Evolutionary conservation across 2,797 vertebrate genomes (phyloP), one percentile per base, ranked within the genome.

Genomic region (Perodicticus potto): DNA sequence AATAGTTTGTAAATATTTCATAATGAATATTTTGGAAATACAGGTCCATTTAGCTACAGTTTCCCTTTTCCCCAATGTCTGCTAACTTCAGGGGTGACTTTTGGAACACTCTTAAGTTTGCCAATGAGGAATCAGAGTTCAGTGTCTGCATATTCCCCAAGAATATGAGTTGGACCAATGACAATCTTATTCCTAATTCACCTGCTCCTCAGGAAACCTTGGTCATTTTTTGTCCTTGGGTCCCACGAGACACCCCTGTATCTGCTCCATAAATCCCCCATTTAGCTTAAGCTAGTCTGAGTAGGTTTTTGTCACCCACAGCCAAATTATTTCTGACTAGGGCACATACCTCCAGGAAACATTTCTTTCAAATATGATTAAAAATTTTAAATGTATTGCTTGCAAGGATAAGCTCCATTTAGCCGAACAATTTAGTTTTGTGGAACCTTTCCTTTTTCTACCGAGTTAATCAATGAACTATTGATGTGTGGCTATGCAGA

Each of bases 291-390:
- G 23, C 49, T 34, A 59, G 23, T 32, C 83, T 53, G 37, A 63
- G 34, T 25, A 84, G 32, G 25, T 55, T 88, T 94, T 83, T 65
- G 67, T 92, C 88, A 92, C 59, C 92, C 25, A 57, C 37, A 27
- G 83, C 74, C 78, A 91, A 96, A 93, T 96, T 86, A 80, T 95
- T 97, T 93, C 93, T 89, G 91, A 92, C 82, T 67, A n/a, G 76
- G 16, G 86, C 16, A 65, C 13, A 7, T 23, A 83, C 11, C 22
- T 74, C 67, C 49, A 37, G 59, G 69, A 89, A 76, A 91, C 63
- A 67, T 63, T 91, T 82, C 89, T 94, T 97, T 96, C 92, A 97
- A 91, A 93, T 94, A 87, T 59, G 72, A 92, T 95, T 94, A 95
- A 96, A 94, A 74, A 12, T 76, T 93, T 93, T 67, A 82, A 89